Conservation (phyloP, 1,140 invertebrate genomes). For the Drosophila kanapiae region DNA sequence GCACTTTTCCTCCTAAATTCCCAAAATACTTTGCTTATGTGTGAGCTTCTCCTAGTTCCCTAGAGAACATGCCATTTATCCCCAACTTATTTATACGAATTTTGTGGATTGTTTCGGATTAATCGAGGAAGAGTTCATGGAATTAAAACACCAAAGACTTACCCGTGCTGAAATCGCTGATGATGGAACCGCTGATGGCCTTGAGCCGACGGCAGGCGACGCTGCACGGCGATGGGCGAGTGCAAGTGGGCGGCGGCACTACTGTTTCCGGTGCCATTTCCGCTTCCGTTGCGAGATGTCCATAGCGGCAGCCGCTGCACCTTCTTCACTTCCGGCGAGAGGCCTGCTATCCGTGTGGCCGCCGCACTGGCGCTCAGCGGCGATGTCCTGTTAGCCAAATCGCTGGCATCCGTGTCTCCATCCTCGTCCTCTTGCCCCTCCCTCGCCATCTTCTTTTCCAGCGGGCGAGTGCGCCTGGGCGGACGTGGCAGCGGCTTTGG, state of each 20-base stretch:
- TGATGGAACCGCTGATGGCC: slow-evolving; percentile 4
- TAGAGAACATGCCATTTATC: too few species aligned
- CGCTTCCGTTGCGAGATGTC: slow-evolving; percentile 28
- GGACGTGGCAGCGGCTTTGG: slow-evolving; percentile 54
- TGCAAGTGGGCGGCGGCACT: slow-evolving; percentile 11
- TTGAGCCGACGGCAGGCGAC: not conserved
- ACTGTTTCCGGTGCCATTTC: slow-evolving; percentile 11
- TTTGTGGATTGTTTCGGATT: too few species aligned
- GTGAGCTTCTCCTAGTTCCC: too few species aligned
- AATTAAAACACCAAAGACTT: not conserved
- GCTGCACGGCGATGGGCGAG: slow-evolving; percentile 10
- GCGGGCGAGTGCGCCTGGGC: slow-evolving; percentile 49
- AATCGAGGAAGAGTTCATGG: not conserved
- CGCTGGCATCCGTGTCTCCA: slow-evolving; percentile 70
- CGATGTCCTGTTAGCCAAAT: slow-evolving; percentile 72
- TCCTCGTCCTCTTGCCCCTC: slow-evolving; percentile 14
- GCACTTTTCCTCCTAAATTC: not conserved
- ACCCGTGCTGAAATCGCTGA: slow-evolving; percentile 25
- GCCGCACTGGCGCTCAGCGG: slow-evolving; percentile 68
- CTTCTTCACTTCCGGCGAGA: slow-evolving; percentile 79
- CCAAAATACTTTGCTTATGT: not conserved
- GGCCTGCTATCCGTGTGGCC: slow-evolving; percentile 66
- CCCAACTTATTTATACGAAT: too few species aligned
- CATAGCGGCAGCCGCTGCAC: slow-evolving; percentile 72
- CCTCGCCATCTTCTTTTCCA: slow-evolving; percentile 6